Percentiles rank a stretch among this genome's conserved stretches.
Evolutionary conservation across 2,888 invertebrate genomes (phyloP).

Genomic region (Leptopilina drosophilae): DNA sequence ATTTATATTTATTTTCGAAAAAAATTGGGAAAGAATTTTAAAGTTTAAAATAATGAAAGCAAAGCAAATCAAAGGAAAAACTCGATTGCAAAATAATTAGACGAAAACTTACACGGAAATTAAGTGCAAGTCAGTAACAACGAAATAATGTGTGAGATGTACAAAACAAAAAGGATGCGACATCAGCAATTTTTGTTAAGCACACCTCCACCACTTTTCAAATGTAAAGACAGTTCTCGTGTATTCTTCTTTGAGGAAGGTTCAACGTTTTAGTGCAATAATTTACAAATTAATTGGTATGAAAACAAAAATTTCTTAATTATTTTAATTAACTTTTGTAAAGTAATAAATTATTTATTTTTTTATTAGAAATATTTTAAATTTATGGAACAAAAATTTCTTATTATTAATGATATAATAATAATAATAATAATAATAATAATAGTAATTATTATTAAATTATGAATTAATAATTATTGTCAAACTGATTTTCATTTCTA

Average conservation of each 20-base stretch:
- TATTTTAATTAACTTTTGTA: too few species aligned
- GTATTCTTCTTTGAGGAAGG: slow-evolving; percentile 15
- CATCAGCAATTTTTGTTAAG: slow-evolving; percentile 36
- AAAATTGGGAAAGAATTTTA: too few species aligned
- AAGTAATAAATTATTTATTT: too few species aligned
- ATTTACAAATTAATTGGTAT: neutral
- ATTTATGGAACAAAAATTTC: too few species aligned
- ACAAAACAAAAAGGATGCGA: slow-evolving; percentile 17
- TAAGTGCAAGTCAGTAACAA: slow-evolving; percentile 16
- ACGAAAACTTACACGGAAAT: slow-evolving; percentile 21
- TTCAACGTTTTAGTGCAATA: neutral
- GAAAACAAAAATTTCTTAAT: neutral
- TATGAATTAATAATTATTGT: too few species aligned
- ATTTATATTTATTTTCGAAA: too few species aligned
- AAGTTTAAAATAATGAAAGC: too few species aligned
- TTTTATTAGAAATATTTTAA: too few species aligned
- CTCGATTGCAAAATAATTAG: neutral
- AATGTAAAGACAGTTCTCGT: slow-evolving; percentile 17
- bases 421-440: too few species aligned
- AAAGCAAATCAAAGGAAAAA: neutral
- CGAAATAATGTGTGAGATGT: slow-evolving; percentile 26
- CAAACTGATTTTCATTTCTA: too few species aligned
- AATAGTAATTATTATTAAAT: too few species aligned
- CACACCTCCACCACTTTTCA: slow-evolving; percentile 34
- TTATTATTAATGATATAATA: too few species aligned